These are phyloP conservation scores for Panagrolaimus sp. DNA, from an alignment of 1,140 invertebrate species.

Conservation along the genomic window DNA sequence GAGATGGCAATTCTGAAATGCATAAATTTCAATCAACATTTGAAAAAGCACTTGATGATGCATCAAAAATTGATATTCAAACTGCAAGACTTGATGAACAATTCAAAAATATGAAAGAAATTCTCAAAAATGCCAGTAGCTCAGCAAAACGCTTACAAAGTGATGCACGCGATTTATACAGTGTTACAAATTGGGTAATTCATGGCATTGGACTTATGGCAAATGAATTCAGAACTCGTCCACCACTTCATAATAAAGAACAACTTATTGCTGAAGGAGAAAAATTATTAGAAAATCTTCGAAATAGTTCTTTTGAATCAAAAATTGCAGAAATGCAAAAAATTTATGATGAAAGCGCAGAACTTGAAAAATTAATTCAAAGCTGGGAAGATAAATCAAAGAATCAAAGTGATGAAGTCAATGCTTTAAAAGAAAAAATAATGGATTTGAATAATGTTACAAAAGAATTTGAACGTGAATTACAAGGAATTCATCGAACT, in stretches of 20 bases:
- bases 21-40: conserved; percentile 29
- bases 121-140: conserved; percentile 26
- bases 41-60: conserved; percentile 24
- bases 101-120: conserved; percentile 19
- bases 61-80: conserved; percentile 26
- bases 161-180: conserved; percentile 36
- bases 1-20: conserved; percentile 22
- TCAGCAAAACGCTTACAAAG: conserved; percentile 20
- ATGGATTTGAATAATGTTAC: conserved; percentile 7
- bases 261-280: conserved; percentile 39
- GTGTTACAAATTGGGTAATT: conserved; percentile 28
- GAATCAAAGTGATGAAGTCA: not conserved
- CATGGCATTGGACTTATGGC: conserved; percentile 20
- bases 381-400: conserved; percentile 2
- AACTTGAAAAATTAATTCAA: conserved; percentile 12
- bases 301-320: not conserved
- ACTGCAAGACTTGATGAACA: conserved; percentile 33
- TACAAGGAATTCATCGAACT: conserved; percentile 12
- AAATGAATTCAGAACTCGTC: conserved; percentile 23
- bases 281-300: conserved; percentile 21
- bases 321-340: conserved; percentile 10
- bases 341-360: conserved; percentile 6
- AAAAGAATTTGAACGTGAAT: conserved; percentile 19
- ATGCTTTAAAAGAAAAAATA: conserved; percentile 9
- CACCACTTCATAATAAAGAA: conserved; percentile 29